Base-by-base conservation (phyloP, 2,888 invertebrate genomes). In the Hylaea fasciaria region DNA sequence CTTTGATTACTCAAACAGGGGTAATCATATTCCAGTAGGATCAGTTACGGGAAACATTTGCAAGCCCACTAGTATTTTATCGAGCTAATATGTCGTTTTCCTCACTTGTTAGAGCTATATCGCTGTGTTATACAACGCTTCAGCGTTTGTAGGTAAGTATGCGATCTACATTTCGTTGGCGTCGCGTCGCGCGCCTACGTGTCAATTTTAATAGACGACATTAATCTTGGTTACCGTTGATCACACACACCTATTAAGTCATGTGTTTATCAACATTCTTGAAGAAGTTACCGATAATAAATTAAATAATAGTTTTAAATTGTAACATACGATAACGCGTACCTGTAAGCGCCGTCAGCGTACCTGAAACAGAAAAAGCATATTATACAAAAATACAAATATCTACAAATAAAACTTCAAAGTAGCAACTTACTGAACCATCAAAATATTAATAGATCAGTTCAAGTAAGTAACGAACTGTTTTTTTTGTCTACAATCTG, bases 151-250 rank as follows among this genome's bases (percentile, higher is more conserved):
- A 37, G 35, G 74, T 74, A 76, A 80, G 77, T 81, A 80, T 73
- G 76, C 76, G 74, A 68, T 57, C 71, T 69, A 67, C 70, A 70
- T 72, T 78, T 78, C 77, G 22, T 22, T 5, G 22, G 22, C 22
- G 22, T 22, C 22, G 22, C 22, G 58, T 51, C 65, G 40, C 65
- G 57, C 59, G 59, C 65, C 61, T 63, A 51, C 68, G 64, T 62
- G 66, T 70, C 68, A 68, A 70, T 70, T 68, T 66, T 70, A 70
- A 66, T 70, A 66, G 70, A 64, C 58, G 68, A 54, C 57, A 70
- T 70, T 68, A 66, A 70, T 70, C 70, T 66, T 70, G 68, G 68
- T 68, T 66, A 70, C 63, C 60, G 62, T 59, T 58, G 66, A 70
- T 68, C 68, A 65, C 68, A 65, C 66, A 61, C 64, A 58, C 59